Base-by-base conservation (phyloP, 2,113 vertebrate species). In the Miniopterus natalensis region DNA sequence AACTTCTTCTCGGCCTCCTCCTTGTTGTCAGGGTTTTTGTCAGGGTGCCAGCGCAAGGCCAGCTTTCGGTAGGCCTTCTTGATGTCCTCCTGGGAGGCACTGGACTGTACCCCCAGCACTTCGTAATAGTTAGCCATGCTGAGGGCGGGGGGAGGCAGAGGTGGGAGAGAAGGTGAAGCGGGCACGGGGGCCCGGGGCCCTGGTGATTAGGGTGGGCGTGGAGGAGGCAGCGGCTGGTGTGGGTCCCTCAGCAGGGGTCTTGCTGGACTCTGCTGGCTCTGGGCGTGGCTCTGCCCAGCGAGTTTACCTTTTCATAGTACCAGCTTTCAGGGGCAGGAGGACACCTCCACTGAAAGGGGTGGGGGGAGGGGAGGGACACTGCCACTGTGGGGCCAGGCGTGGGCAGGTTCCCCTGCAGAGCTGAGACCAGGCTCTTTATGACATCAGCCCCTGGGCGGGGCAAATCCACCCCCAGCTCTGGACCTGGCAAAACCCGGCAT, bases 41-140 rank as follows among this genome's bases (percentile, higher is more conserved):
- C 99, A 0, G 99, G 99, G 96, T 99, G 99, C 97, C 99, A 99
- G 96, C 99, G 99, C 79, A 99, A 78, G 0, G 99, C 99, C 23
- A 99, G 98, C 94, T 99, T 99, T 78, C 98, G 98, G 97, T 99
- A 99, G 2, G 99, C 99, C 97, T 99, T 99, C 93, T 99, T 99
- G n/a, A 99, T 98, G 66, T 99, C 99, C 2, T 99, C 99, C 0
- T 95, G 65, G 0, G 99, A 98, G 21, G 99, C 98, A 13, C 42
- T 96, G 55, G 98, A 98, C 51, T 90, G 95, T 1, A 99, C 98
- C 11, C 98, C 99, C 92, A 99, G 92, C 31, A 99, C 98, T 31
- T 99, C 98, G 71, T 99, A 99, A 96, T 98, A 99, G 90, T 98
- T 97, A n/a, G 93, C 85, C 98, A 98, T 98, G 79, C 96, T 15